These are phyloP conservation scores for Sylvilagus bachmani DNA, from an alignment of 2,113 vertebrate species.

Conservation along the genomic window DNA sequence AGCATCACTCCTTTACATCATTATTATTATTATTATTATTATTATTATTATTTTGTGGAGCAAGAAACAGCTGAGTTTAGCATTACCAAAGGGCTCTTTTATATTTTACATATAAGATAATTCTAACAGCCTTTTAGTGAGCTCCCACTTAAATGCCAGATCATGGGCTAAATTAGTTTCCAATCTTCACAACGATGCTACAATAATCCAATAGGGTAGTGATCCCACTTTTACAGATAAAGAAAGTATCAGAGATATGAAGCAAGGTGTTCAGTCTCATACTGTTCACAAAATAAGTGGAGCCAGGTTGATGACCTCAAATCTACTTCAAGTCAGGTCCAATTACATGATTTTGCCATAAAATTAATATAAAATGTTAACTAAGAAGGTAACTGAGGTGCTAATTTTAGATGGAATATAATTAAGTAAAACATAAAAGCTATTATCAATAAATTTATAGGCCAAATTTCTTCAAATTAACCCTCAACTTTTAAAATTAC, in stretches of 20 bases:
- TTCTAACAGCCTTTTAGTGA: slow-evolving; percentile 31
- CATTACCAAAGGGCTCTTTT: slow-evolving; percentile 28
- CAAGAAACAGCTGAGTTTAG: slow-evolving; percentile 43
- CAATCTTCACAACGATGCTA: slow-evolving; percentile 2
- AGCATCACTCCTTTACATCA: slow-evolving; percentile 1
- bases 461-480: neutral
- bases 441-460: neutral
- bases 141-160: neutral
- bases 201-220: slow-evolving; percentile 1
- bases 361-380: slow-evolving; percentile 30
- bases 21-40: no score
- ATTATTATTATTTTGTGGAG: neutral
- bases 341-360: neutral
- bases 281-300: neutral
- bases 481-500: slow-evolving; percentile 36
- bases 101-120: neutral
- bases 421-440: neutral
- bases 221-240: slow-evolving; percentile 29
- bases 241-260: neutral
- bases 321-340: slow-evolving; percentile 3
- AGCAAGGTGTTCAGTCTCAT: neutral
- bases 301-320: slow-evolving; percentile 23
- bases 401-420: neutral
- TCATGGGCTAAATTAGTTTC: slow-evolving; percentile 19
- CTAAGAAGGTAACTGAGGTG: slow-evolving; percentile 39